Evolutionary conservation across 2,888 invertebrate genomes (phyloP).

Genomic region (Tuberolachnus salignus): DNA sequence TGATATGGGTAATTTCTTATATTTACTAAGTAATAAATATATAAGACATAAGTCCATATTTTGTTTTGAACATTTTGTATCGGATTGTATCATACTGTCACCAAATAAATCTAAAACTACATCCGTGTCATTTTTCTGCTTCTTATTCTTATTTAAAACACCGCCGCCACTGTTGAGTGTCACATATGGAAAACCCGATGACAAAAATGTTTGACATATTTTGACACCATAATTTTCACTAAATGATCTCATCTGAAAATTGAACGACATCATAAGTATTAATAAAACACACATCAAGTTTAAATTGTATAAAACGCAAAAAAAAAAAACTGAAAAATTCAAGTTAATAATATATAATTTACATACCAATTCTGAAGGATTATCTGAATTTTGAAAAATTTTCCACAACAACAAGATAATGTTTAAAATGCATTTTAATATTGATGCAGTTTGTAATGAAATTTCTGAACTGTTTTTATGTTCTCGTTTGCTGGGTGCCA

Average conservation of each 20-base stretch:
- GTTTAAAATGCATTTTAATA: conserved; percentile 70
- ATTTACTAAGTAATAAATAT: conserved; percentile 50
- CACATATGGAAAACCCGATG: conserved; percentile 26
- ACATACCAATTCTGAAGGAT: conserved; percentile 51
- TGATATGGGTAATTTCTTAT: conserved; percentile 32
- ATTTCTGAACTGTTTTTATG: conserved; percentile 61
- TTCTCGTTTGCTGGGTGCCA: conserved; percentile 65
- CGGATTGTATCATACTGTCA: conserved; percentile 33
- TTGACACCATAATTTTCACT: conserved; percentile 34
- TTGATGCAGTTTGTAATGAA: conserved; percentile 69
- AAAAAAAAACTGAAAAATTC: not conserved
- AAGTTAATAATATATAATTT: not conserved
- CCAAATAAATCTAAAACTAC: conserved; percentile 50
- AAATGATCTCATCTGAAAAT: conserved; percentile 44
- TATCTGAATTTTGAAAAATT: conserved; percentile 57
- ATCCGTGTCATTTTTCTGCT: conserved; percentile 37
- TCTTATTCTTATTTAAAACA: conserved; percentile 31
- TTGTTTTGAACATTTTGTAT: conserved; percentile 45
- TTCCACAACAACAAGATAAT: conserved; percentile 71
- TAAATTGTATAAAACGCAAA: not conserved
- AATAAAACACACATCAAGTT: not conserved
- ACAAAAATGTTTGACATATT: conserved; percentile 48
- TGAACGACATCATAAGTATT: conserved; percentile 3
- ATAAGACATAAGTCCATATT: conserved; percentile 48
- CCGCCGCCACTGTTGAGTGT: conserved; percentile 39